Conservation (phyloP, 2,113 vertebrate genomes). For the Hyaena hyaena region DNA sequence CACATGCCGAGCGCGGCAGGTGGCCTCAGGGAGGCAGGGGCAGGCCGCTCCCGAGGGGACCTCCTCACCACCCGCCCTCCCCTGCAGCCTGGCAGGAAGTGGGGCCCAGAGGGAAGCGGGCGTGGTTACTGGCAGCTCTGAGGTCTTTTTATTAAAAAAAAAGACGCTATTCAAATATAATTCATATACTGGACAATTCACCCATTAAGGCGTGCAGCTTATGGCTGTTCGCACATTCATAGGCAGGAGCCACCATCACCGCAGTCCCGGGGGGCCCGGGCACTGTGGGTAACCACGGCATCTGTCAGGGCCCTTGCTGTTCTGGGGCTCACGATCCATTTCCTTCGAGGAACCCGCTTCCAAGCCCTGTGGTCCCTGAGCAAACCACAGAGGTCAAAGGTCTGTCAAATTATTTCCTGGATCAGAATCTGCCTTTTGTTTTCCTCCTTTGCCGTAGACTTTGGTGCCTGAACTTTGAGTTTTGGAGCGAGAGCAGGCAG, state of each 20-base stretch:
- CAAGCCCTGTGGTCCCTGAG: accelerated
- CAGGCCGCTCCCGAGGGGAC: background rate
- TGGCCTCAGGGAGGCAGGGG: background rate
- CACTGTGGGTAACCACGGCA: accelerated
- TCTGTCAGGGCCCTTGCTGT: background rate
- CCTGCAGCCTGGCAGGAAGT: background rate
- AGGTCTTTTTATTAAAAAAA: background rate
- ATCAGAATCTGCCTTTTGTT: background rate
- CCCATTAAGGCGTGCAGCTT: accelerated
- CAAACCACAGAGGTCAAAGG: background rate
- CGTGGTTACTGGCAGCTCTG: accelerated
- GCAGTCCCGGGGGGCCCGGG: background rate
- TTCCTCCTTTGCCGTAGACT: background rate
- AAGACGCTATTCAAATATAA: background rate
- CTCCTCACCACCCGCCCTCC: background rate
- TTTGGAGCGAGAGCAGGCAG: background rate
- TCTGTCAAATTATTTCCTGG: background rate
- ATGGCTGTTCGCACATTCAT: too few relatives aligned
- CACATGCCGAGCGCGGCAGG: accelerated
- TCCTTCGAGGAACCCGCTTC: background rate
- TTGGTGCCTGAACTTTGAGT: background rate
- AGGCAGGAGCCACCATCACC: accelerated
- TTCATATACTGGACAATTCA: too few relatives aligned
- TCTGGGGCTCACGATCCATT: background rate
- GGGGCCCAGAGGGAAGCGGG: too few relatives aligned